A percentile compares a stretch with the other conserved stretches of the same genome.
Conservation (phyloP, 2,888 invertebrate genomes). For the Calameuta idolon region DNA sequence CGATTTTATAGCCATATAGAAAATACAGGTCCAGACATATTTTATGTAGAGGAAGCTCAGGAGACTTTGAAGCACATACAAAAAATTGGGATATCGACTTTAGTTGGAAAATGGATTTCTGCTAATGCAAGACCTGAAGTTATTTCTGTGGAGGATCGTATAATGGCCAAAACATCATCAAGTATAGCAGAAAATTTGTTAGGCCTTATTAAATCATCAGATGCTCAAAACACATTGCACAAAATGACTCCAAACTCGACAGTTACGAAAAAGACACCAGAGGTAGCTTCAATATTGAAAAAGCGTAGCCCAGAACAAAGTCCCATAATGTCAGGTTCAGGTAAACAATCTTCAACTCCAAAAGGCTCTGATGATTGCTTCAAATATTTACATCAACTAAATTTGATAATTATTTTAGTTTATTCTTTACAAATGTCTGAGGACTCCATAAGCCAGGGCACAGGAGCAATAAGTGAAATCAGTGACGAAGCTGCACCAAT, state of each 20-base stretch:
- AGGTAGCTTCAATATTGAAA: constrained; percentile 73
- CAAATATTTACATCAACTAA: not conserved
- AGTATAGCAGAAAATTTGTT: constrained; percentile 65
- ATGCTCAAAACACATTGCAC: constrained; percentile 60
- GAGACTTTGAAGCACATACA: constrained; percentile 84
- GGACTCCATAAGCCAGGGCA: constrained; percentile 78
- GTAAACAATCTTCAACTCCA: constrained; percentile 33
- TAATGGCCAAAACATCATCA: constrained; percentile 43
- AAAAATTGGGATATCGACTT: constrained; percentile 80
- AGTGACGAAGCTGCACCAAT: constrained; percentile 75
- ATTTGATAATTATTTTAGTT: constrained; percentile 35
- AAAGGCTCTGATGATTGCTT: not conserved
- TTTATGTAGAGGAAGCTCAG: constrained; percentile 91
- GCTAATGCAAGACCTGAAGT: constrained; percentile 77
- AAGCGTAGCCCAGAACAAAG: constrained; percentile 70
- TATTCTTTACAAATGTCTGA: constrained; percentile 70
- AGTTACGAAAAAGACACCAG: constrained; percentile 63
- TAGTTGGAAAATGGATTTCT: constrained; percentile 77
- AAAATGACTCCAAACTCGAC: constrained; percentile 42
- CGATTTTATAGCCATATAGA: constrained; percentile 68
- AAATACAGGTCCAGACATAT: constrained; percentile 79
- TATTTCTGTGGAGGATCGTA: constrained; percentile 59
- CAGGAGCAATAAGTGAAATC: constrained; percentile 71
- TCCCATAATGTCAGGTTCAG: constrained; percentile 62
- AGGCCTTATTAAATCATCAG: constrained; percentile 59